Percentiles rank a stretch among this genome's conserved stretches.
Conservation (phyloP, 2,888 invertebrate genomes). For the Apotomis capreana region DNA sequence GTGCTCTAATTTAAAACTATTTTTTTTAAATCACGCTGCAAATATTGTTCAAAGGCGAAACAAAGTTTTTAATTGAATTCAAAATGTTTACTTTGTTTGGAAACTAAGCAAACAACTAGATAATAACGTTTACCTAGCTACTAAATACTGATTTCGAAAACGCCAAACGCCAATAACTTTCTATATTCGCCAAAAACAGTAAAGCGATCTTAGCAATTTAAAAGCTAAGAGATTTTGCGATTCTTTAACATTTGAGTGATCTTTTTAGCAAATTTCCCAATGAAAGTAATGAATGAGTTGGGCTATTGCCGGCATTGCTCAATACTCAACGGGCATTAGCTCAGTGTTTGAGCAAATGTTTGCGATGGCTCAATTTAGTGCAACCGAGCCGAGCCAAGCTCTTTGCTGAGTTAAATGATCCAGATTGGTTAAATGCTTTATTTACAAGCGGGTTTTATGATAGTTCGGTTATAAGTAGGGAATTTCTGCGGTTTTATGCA, state of each 20-base stretch:
- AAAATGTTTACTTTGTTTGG: too few relatives aligned
- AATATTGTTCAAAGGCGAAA: too few relatives aligned
- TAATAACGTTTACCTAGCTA: too few relatives aligned
- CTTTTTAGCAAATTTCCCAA: conserved; percentile 23
- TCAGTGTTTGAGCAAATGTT: conserved; percentile 31
- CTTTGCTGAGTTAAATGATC: conserved; percentile 31
- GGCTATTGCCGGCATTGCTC: conserved; percentile 8
- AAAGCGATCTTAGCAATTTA: background rate
- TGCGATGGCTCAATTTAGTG: conserved; percentile 34
- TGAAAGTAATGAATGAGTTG: conserved; percentile 20
- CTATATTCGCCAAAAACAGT: background rate
- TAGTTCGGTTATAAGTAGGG: background rate
- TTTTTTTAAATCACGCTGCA: too few relatives aligned
- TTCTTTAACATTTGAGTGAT: background rate
- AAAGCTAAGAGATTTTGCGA: background rate
- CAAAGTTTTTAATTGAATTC: too few relatives aligned
- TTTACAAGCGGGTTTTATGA: conserved; percentile 6
- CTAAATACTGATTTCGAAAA: too few relatives aligned
- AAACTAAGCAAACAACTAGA: too few relatives aligned
- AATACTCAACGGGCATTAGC: background rate
- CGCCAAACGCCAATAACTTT: background rate
- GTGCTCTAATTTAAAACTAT: too few relatives aligned
- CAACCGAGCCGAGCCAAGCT: conserved; percentile 13
- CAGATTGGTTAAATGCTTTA: conserved; percentile 6
- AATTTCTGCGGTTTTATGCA: too few relatives aligned